phyloP scores from a whole-genome alignment of 2,888 invertebrate genomes.

The Trichogramma dendrolimi region DNA sequence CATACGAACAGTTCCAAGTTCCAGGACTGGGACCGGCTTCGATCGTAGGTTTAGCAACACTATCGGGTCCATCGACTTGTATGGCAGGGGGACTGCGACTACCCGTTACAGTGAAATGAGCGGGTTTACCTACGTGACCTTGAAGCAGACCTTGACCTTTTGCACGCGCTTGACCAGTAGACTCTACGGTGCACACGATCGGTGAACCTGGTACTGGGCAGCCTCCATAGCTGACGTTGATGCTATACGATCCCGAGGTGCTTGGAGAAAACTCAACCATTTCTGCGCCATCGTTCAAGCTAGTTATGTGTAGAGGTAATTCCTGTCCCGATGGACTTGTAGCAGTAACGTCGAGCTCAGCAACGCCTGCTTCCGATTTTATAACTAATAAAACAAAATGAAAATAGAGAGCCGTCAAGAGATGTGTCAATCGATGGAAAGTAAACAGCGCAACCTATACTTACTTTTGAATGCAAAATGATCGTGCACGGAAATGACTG shows the following conservation, averaged over 20 bases:
- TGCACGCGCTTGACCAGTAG: slow-evolving; percentile 59
- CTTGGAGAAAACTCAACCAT: slow-evolving; percentile 81
- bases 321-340: slow-evolving; percentile 82
- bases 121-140: slow-evolving; percentile 55
- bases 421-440: background rate
- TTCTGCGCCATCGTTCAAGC: slow-evolving; percentile 65
- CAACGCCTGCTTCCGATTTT: slow-evolving; percentile 76
- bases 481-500: slow-evolving; percentile 76
- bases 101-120: slow-evolving; percentile 54
- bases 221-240: slow-evolving; percentile 64
- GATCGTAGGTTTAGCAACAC: slow-evolving; percentile 56
- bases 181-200: slow-evolving; percentile 57
- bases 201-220: slow-evolving; percentile 54
- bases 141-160: slow-evolving; percentile 59
- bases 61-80: slow-evolving; percentile 61
- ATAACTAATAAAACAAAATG: slow-evolving; percentile 58
- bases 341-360: slow-evolving; percentile 81
- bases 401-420: background rate
- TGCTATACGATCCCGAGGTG: slow-evolving; percentile 71
- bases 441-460: slow-evolving; percentile 29
- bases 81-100: slow-evolving; percentile 50
- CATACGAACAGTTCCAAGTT: slow-evolving; percentile 85
- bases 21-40: slow-evolving; percentile 68
- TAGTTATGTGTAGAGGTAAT: slow-evolving; percentile 72
- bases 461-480: slow-evolving; percentile 76